Evolutionary conservation across 2,797 vertebrate species (phyloP), one percentile per base, ranked within the genome.

Genomic region (Vultur gryphus): DNA sequence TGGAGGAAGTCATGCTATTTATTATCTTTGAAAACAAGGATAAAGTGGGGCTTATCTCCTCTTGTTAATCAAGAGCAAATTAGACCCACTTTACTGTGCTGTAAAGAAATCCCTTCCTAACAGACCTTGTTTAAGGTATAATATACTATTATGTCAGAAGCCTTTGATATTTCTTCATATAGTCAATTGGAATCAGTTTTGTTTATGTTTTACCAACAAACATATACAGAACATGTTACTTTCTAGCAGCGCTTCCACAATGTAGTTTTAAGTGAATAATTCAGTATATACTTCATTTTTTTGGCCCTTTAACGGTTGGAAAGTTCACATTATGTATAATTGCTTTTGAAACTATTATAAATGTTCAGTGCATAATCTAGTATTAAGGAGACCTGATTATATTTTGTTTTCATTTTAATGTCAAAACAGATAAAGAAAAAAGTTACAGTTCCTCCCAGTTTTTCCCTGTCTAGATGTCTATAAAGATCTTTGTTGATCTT

Each of bases 341-440:
- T 83, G 41, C 13, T 87, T 93, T 43, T 55, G 24, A 85, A 83
- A 76, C 1, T 14, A 54, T 17, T 80, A 57, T 33, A 78, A 66
- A 54, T 18, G 5, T 13, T 70, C 41, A 54, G 4, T 52, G 20
- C 0, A 0, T 33, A 65, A 64, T 28, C 18, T 69, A 41, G 5
- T 49, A 39, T 23, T 78, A 57, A 54, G 11, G 19, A 2, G 12
- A 58, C 2, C 4, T 25, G 5, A 33, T 55, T 73, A 35, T 6
- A 33, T 79, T 55, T 49, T 49, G 9, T 19, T 64, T 65, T 59
- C 9, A 57, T 61, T 81, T 88, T 59, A 67, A n/a, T 4, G 1
- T 48, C 5, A 62, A 28, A 76, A 43, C 41, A 35, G 16, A 18
- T 33, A 25, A 33, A 15, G 1, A 49, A 58, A 57, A 79, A 46